Conservation (phyloP, 2,797 vertebrate species). For the Lates japonicus region DNA sequence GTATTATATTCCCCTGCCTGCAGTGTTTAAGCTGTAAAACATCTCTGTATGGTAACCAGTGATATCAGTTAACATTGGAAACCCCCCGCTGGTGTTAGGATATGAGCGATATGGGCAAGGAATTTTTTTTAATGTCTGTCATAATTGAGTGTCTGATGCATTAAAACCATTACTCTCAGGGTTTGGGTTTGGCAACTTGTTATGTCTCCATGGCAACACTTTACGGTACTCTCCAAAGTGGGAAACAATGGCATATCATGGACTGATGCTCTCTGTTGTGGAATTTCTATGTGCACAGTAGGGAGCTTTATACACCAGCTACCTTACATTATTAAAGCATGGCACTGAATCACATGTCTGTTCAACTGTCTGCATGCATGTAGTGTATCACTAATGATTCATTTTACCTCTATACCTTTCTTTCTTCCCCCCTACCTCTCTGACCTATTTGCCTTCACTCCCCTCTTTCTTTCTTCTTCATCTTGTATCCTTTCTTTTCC, state of each 20-base stretch:
- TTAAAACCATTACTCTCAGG: constrained; percentile 63
- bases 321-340: constrained; percentile 27
- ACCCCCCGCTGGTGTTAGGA: constrained; percentile 68
- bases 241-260: constrained; percentile 53
- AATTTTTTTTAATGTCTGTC: constrained; percentile 66
- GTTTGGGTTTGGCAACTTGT: constrained; percentile 73
- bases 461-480: background rate
- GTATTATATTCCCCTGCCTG: constrained; percentile 67
- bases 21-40: constrained; percentile 77
- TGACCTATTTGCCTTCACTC: constrained; percentile 7
- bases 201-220: constrained; percentile 73
- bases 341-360: constrained; percentile 4
- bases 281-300: constrained; percentile 40
- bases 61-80: constrained; percentile 81
- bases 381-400: constrained; percentile 8
- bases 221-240: constrained; percentile 50
- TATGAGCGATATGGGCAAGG: constrained; percentile 71
- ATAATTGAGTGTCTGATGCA: constrained; percentile 74
- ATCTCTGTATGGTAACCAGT: constrained; percentile 70
- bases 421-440: background rate
- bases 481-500: constrained; percentile 1
- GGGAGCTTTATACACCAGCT: constrained; percentile 17
- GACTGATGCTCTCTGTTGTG: constrained; percentile 29
- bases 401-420: background rate
- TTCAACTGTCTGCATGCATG: background rate